These are phyloP conservation scores for Zhengitettix transpicula DNA, from an alignment of 2,888 invertebrate species.

Conservation along the genomic window DNA sequence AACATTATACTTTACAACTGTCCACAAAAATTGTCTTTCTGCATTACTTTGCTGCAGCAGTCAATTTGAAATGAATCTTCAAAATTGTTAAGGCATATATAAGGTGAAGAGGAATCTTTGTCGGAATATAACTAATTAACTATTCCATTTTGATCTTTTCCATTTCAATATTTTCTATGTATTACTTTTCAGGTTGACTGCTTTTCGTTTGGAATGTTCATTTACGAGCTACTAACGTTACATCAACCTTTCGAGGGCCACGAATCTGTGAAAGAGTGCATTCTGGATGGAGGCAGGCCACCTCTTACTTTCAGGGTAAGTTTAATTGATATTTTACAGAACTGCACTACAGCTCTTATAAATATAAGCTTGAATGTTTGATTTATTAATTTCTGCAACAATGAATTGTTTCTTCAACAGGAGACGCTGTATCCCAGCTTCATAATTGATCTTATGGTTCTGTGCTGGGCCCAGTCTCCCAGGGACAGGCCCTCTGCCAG, in stretches of 20 bases:
- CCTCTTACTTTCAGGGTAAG: constrained; percentile 64
- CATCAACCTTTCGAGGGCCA: constrained; percentile 92
- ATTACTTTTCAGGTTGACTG: constrained; percentile 62
- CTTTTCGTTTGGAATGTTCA: constrained; percentile 97
- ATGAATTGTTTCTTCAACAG: constrained; percentile 22
- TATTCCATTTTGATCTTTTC: background rate
- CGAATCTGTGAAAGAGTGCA: constrained; percentile 91
- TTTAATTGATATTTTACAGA: constrained; percentile 1
- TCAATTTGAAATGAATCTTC: too few species aligned
- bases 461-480: constrained; percentile 85
- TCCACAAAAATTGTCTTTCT: too few species aligned
- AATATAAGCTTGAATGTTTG: background rate
- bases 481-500: constrained; percentile 81
- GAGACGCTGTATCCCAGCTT: constrained; percentile 73
- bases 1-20: too few species aligned
- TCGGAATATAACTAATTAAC: too few species aligned
- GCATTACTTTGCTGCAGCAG: too few species aligned
- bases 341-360: background rate
- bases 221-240: constrained; percentile 86
- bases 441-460: constrained; percentile 84
- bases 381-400: background rate
- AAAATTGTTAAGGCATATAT: too few species aligned
- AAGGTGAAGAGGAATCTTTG: too few species aligned
- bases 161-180: background rate
- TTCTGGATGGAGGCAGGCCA: constrained; percentile 87